Conservation (phyloP, 37 sponge, comb jelly and placozoan species). For the Crambe crambe region DNA sequence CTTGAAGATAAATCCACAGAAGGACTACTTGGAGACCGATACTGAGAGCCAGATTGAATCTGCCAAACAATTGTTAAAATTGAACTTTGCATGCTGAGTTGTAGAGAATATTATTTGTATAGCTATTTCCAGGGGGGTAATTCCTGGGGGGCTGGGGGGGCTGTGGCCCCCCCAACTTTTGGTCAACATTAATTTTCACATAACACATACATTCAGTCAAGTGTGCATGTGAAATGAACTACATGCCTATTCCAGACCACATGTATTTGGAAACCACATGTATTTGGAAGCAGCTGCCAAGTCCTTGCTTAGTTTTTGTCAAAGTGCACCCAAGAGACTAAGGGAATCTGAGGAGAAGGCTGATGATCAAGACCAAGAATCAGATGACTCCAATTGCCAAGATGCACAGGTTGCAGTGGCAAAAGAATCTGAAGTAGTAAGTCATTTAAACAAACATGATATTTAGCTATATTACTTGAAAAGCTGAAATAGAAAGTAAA, state of each 20-base stretch:
- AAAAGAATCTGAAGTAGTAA: neutral
- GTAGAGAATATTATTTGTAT: too few relatives aligned
- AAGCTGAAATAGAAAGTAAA: neutral
- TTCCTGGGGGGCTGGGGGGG: neutral
- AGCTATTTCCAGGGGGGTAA: too few relatives aligned
- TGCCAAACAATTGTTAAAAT: too few relatives aligned
- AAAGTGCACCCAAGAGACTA: neutral
- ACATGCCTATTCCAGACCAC: neutral
- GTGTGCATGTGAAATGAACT: neutral
- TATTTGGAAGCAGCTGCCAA: neutral
- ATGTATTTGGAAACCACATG: neutral
- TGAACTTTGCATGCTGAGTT: too few relatives aligned
- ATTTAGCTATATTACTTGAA: neutral
- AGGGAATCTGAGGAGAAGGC: neutral
- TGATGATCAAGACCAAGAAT: too few relatives aligned
- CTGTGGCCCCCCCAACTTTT: neutral
- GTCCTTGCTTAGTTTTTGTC: neutral
- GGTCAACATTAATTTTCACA: neutral
- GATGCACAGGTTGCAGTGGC: too few relatives aligned
- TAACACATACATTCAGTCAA: too few relatives aligned
- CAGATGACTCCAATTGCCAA: neutral
- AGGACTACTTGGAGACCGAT: too few relatives aligned
- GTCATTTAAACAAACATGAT: too few relatives aligned
- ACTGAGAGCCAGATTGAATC: too few relatives aligned
- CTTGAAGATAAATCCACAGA: too few relatives aligned